Evolutionary conservation across 2,888 invertebrate species (phyloP).

Genomic region (Clivina fossor): DNA sequence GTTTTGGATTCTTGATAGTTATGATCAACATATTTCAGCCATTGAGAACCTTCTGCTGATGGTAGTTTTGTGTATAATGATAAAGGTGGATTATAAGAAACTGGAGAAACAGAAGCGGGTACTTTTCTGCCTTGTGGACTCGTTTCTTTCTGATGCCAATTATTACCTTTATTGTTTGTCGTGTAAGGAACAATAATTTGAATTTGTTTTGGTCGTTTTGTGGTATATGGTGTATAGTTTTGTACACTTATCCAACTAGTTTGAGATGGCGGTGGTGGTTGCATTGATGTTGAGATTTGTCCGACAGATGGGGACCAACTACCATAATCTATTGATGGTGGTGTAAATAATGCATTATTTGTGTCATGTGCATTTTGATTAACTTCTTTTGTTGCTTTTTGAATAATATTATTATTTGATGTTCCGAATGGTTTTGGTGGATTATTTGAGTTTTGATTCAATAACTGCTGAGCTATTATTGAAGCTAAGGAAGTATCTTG

Average conservation of each 20-base stretch:
- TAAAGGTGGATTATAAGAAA: slow-evolving; percentile 36
- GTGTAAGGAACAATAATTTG: slow-evolving; percentile 84
- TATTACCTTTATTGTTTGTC: slow-evolving; percentile 56
- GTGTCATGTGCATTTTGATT: slow-evolving; percentile 25
- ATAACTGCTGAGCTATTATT: slow-evolving; percentile 21
- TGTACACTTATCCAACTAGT: slow-evolving; percentile 44
- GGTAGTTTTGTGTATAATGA: slow-evolving; percentile 48
- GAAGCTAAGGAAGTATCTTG: slow-evolving; percentile 7
- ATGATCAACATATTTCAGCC: slow-evolving; percentile 53
- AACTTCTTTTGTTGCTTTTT: slow-evolving; percentile 6
- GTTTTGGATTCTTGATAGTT: slow-evolving; percentile 57
- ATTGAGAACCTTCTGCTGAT: slow-evolving; percentile 45
- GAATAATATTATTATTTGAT: slow-evolving; percentile 20
- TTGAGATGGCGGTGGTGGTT: slow-evolving; percentile 45
- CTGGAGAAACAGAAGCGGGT: slow-evolving; percentile 47
- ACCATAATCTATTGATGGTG: slow-evolving; percentile 44
- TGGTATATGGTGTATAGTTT: slow-evolving; percentile 40
- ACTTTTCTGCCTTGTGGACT: slow-evolving; percentile 55
- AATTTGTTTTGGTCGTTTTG: slow-evolving; percentile 64
- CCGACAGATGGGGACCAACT: slow-evolving; percentile 43
- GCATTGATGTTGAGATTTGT: slow-evolving; percentile 42
- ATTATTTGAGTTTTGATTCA: slow-evolving; percentile 35
- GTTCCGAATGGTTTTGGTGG: slow-evolving; percentile 24
- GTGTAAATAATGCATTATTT: slow-evolving; percentile 41
- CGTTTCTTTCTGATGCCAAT: slow-evolving; percentile 42